Evolutionary conservation across 2,113 vertebrate genomes (phyloP).

Genomic region (Picathartes gymnocephalus): DNA sequence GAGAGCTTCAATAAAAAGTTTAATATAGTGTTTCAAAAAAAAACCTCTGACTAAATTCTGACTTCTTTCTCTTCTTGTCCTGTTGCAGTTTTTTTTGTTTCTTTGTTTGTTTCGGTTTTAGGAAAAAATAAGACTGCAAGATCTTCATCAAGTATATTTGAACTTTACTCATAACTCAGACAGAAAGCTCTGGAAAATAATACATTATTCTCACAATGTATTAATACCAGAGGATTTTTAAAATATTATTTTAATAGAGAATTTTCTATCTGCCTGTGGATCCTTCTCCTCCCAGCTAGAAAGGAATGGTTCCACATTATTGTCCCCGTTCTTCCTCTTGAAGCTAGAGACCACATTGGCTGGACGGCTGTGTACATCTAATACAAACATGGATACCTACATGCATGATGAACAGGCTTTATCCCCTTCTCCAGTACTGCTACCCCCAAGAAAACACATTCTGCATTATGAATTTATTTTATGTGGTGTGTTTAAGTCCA

Average conservation of each 20-base stretch:
- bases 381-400: fast-evolving
- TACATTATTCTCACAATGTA: not conserved
- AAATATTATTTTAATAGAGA: not conserved
- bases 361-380: not conserved
- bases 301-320: not conserved
- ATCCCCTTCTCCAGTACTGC: not conserved
- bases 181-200: not conserved
- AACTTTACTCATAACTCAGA: not conserved
- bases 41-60: not conserved
- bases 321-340: not conserved
- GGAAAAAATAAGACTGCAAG: not conserved
- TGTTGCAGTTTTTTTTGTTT: not conserved
- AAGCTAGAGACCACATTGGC: not conserved
- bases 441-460: not conserved
- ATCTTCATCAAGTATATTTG: not conserved
- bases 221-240: not conserved
- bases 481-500: not conserved
- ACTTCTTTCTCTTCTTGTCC: not conserved
- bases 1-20: not conserved
- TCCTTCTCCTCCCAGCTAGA: not conserved
- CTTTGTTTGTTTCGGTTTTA: not conserved
- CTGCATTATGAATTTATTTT: not conserved
- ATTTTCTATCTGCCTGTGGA: not conserved
- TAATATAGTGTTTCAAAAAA: not conserved
- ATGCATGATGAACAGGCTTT: not conserved